Percentiles rank a stretch among this genome's conserved stretches.
These are phyloP conservation scores for Antechinus flavipes DNA, from an alignment of 2,113 vertebrate genomes.

Conservation along the genomic window DNA sequence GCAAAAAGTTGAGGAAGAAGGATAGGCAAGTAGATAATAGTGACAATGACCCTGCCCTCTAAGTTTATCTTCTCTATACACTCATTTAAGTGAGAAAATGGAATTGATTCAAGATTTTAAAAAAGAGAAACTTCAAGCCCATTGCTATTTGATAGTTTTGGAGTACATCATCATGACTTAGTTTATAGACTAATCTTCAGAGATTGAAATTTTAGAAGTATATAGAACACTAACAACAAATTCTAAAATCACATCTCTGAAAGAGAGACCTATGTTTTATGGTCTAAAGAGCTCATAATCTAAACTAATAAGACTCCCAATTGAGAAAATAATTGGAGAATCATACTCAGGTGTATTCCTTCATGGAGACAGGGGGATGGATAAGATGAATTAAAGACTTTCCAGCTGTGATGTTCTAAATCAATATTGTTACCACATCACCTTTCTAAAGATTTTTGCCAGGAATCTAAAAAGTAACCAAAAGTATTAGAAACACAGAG, in stretches of 20 bases:
- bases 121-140: background rate
- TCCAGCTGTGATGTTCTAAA: background rate
- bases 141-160: background rate
- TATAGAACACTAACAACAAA: background rate
- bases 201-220: background rate
- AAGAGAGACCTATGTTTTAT: background rate
- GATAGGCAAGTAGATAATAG: background rate
- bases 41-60: background rate
- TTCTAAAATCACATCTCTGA: background rate
- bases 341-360: background rate
- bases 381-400: slow-evolving; percentile 5
- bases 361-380: background rate
- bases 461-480: slow-evolving; percentile 9
- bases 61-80: background rate
- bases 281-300: background rate
- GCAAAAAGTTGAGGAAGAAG: background rate
- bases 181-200: background rate
- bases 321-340: background rate
- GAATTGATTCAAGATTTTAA: background rate
- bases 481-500: background rate
- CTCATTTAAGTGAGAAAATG: background rate
- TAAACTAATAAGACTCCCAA: background rate
- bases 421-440: background rate
- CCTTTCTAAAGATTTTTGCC: slow-evolving; percentile 3
- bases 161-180: background rate